Evolutionary conservation across 2,797 vertebrate genomes (phyloP), one percentile per base, ranked within the genome.

Genomic region (Hypotaenidia philippensis): DNA sequence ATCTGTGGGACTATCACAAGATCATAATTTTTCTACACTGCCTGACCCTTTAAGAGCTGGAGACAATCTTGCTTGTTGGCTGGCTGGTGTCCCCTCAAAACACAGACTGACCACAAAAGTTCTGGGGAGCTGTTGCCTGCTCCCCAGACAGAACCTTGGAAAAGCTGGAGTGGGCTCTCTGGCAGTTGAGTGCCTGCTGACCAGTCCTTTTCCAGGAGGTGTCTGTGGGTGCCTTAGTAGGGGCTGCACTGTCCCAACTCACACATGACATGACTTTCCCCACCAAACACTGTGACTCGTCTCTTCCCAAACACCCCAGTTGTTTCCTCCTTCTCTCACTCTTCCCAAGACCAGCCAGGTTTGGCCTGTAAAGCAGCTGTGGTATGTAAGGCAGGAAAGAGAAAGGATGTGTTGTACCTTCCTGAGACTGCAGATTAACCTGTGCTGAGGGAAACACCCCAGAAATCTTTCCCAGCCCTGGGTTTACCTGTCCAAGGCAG

Each of bases 191-290:
- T 2, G 13, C 32, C 56, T 68, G 49, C 44, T 1, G 0, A 29
- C 38, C 55, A 16, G 20, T 6, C 17, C 41, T 36, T 41, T 55
- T 16, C 12, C 27, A 63, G n/a, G 13, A 66, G 21, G 4, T 1
- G 21, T 14, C 41, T 49, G 49, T 12, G 34, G 69, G 61, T 2
- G 5, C 38, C 63, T 3, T 10, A 63, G 38, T 0, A 0, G 5
- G 55, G 19, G 59, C 63, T 34, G 41, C 2, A 2, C 68, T 41
- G 59, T 27, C 40, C 61, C 38, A 41, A 3, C 10, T 25, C 11
- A 2, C 23, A 32, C 10, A 4, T 3, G 40, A 32, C 4, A 3
- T 4, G 34, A 31, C 19, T 26, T 41, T 38, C 32, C 57, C 31
- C 31, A 11, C 38, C 21, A 3, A 52, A 60, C 47, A 36, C 22